These are phyloP conservation scores for Cacoxenus indagator DNA, from an alignment of 2,888 invertebrate species.

Conservation along the genomic window DNA sequence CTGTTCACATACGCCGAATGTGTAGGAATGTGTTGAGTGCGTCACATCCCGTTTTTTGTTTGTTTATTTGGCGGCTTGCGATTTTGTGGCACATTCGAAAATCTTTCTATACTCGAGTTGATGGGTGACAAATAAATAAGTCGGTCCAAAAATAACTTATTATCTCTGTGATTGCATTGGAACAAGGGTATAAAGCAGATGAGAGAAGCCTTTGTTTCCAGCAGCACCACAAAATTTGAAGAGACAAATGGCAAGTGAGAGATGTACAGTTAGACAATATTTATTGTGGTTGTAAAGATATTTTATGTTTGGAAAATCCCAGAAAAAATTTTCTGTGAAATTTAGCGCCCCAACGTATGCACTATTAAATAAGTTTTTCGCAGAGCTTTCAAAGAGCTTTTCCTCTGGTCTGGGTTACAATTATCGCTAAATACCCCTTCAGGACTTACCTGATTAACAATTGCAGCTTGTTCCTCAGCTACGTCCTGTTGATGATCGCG, in stretches of 20 bases:
- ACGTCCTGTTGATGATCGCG: slow-evolving; percentile 71
- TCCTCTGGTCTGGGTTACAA: background rate
- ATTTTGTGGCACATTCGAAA: background rate
- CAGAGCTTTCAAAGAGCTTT: background rate
- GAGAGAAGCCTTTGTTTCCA: too few relatives aligned
- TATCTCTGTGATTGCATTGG: too few relatives aligned
- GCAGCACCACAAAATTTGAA: too few relatives aligned
- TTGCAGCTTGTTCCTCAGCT: slow-evolving; percentile 68
- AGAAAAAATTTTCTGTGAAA: background rate
- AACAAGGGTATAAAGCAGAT: too few relatives aligned
- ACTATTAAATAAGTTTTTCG: background rate
- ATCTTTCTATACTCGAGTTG: background rate
- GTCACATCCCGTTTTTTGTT: slow-evolving; percentile 14
- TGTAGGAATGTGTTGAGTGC: background rate
- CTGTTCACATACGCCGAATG: background rate
- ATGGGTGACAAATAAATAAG: background rate
- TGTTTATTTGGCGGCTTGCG: background rate
- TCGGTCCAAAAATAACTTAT: background rate
- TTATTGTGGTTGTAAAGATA: background rate
- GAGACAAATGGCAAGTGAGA: too few relatives aligned
- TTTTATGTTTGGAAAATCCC: background rate
- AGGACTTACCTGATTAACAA: slow-evolving; percentile 58
- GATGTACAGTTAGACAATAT: too few relatives aligned
- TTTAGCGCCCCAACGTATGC: background rate
- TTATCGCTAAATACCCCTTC: background rate